Percentiles rank a stretch among this genome's conserved stretches.
Conservation (phyloP, 2,797 vertebrate species). For the Limnodromus scolopaceus region DNA sequence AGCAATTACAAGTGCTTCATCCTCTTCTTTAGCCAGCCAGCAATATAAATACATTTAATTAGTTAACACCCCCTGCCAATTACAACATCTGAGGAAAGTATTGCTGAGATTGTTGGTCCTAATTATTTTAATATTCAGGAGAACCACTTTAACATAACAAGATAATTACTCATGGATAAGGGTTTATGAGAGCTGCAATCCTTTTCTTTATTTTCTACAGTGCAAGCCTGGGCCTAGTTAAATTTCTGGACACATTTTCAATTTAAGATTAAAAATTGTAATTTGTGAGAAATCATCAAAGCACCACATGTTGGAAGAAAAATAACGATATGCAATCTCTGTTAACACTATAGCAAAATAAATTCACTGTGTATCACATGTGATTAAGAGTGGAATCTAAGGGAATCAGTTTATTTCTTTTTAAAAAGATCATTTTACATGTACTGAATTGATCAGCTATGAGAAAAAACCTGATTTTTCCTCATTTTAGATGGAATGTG, state of each 20-base stretch:
- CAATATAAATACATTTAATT: conserved; percentile 75
- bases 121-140: conserved; percentile 80
- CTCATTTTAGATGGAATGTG: neutral
- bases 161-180: conserved; percentile 71
- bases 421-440: neutral
- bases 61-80: conserved; percentile 77
- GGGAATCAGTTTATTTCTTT: conserved; percentile 14
- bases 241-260: conserved; percentile 67
- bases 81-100: conserved; percentile 70
- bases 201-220: conserved; percentile 64
- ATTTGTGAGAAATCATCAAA: conserved; percentile 73
- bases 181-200: conserved; percentile 54
- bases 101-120: conserved; percentile 71
- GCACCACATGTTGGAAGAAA: conserved; percentile 52
- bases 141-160: conserved; percentile 73
- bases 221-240: conserved; percentile 52
- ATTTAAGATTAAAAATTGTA: conserved; percentile 72
- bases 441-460: neutral
- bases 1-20: conserved; percentile 55
- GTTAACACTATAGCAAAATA: conserved; percentile 41
- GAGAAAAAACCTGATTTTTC: neutral
- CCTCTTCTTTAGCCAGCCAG: conserved; percentile 61
- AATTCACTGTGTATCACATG: conserved; percentile 17
- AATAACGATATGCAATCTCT: conserved; percentile 60
- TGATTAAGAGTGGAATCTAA: conserved; percentile 56